Evolutionary conservation across 2,888 invertebrate species (phyloP), one percentile per base, ranked within the genome.

Genomic region (Spisula subtruncata): DNA sequence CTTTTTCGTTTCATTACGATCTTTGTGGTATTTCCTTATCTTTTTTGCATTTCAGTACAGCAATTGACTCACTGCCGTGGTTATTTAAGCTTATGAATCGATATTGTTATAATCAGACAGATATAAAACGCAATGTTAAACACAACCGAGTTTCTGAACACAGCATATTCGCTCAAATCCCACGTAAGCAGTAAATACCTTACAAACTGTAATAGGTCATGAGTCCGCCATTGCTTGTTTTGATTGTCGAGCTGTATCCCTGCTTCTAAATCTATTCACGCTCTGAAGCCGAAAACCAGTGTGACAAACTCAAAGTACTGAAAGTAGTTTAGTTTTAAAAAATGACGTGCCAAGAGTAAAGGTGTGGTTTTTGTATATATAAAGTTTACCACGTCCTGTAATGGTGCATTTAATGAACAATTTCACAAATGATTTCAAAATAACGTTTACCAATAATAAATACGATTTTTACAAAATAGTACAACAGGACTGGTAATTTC

Each of bases 151-250:
- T 12, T 51, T 12, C 51, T 12, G 1, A 4, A 16, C 12, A 51
- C 14, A 16, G 16, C 14, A 51, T 10, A 1, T 51, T 51, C 16
- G 16, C 51, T 51, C 14, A 8, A 51, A 51, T 16, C 1, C 1
- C 51, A 51, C 51, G 2, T 51, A 51, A 51, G 14, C 14, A 51
- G 6, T 51, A 16, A 4, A 51, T 8, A 51, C 51, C 6, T 16
- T 51, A 51, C 51, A 12, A 51, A 51, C 51, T 51, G 4, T 51
- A 51, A 51, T 25, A 0, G 32, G 75, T 75, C 35, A 35, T 32
- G 25, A 12, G 16, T 75, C 75, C 14, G 35, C 75, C 75, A 75
- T 75, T 75, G 29, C 75, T 75, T 75, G 75, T 75, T 75, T 32
- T 75, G 75, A 14, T 29, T 35, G 75, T 66, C n/a, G 1, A 51